Evolutionary conservation across 2,113 vertebrate genomes (phyloP).

Genomic region (Tichodroma muraria): DNA sequence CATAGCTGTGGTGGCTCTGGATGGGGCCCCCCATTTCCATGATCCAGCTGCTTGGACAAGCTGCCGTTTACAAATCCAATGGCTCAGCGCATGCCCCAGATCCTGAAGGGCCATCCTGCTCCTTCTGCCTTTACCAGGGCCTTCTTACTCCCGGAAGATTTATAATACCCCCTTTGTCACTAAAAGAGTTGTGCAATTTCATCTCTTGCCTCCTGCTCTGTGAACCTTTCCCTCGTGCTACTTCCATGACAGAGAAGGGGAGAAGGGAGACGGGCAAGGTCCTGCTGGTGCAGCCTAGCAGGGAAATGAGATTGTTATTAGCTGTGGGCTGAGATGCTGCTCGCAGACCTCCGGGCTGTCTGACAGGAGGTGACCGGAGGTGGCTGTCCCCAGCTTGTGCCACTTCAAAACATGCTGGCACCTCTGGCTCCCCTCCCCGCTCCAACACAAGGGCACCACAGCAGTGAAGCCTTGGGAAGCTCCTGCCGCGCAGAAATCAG

Average conservation of each 20-base stretch:
- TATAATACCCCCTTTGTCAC: neutral
- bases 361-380: neutral
- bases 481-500: slow-evolving; percentile 24
- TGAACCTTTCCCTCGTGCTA: neutral
- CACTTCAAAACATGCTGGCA: neutral
- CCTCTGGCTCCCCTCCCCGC: neutral
- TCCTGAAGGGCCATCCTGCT: neutral
- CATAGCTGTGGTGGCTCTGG: neutral
- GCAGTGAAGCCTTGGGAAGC: neutral
- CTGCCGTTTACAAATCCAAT: neutral
- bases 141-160: neutral
- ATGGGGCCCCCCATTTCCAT: neutral
- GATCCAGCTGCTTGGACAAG: neutral
- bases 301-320: neutral
- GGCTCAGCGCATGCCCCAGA: fast-evolving
- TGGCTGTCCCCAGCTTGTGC: neutral
- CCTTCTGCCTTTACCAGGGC: neutral
- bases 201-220: neutral
- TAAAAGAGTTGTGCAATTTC: neutral
- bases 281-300: neutral
- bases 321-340: neutral
- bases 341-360: neutral
- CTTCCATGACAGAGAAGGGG: neutral
- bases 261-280: neutral
- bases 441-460: neutral